Evolutionary conservation across 2,888 invertebrate genomes (phyloP), one percentile per base, ranked within the genome.

Genomic region (Scaptomyza cyrtandrae): DNA sequence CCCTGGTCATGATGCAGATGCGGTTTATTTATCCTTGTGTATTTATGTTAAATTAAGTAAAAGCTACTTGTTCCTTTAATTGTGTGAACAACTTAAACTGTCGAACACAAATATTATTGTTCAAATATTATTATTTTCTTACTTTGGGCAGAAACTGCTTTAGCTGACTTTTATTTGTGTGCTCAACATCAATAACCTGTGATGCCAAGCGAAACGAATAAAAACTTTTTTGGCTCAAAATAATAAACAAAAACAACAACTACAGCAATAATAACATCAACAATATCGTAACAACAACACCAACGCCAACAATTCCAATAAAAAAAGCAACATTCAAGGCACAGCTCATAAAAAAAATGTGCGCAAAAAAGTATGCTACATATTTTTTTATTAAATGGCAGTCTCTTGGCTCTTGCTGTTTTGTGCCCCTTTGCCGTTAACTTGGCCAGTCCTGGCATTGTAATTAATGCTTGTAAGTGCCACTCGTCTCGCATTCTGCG

Each of bases 381-480:
- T 9, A 65, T 39, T 9, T 45, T 16, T 46, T 52, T 65, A 43
- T 54, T 63, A 55, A 62, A 62, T 54, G 79, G 68, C 39, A 57
- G 56, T 29, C 39, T 48, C 57, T 69, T 59, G 57, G 55, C 66
- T 37, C n/a, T 37, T 68, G 74, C 69, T 79, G 50, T 65, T 52
- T 35, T 29, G 44, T 58, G 52, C 46, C 31, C 24, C 52, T 16
- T 71, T 55, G 63, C 53, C 58, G 61, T 80, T 57, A 55, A 67
- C 75, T 85, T 66, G 79, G 77, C 87, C 89, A 80, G 74, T 64
- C 62, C 62, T 58, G 57, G 62, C 88, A 78, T 54, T 78, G 89
- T 89, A 83, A 83, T 83, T 83, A 83, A 81, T 85, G 89, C 70
- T 72, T 75, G 75, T 75, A 72, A 89, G 75, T 81, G 79, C 84